Percentiles rank a stretch among this genome's conserved stretches.
These are phyloP conservation scores for Neoscelio sp. DNA, from an alignment of 2,888 invertebrate species.

Conservation along the genomic window DNA sequence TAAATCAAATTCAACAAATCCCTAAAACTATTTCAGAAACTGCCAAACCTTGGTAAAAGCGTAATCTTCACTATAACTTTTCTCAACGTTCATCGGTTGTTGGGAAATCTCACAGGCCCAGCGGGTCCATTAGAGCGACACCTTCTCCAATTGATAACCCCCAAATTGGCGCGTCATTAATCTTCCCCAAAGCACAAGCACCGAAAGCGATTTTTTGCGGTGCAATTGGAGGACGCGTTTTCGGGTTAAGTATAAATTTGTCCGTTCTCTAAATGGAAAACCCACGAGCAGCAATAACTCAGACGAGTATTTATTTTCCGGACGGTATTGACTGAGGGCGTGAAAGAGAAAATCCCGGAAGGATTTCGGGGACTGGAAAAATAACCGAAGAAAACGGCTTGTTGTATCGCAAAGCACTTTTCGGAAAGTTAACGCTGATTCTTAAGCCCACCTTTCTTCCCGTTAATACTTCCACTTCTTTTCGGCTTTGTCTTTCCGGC, in stretches of 20 bases:
- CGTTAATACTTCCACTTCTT: conserved; percentile 56
- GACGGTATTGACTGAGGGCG: conserved; percentile 40
- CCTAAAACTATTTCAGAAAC: conserved; percentile 21
- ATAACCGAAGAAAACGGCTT: conserved; percentile 49
- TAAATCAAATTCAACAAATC: no score
- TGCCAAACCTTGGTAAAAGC: no score
- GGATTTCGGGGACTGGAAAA: conserved; percentile 14
- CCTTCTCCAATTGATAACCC: conserved; percentile 36
- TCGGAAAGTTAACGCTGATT: conserved; percentile 70
- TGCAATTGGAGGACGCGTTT: background rate
- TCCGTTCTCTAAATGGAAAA: conserved; percentile 14
- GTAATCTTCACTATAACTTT: no score
- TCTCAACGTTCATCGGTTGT: no score
- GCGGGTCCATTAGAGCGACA: conserved; percentile 31
- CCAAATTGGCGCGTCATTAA: conserved; percentile 42
- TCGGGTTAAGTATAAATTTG: conserved; percentile 18
- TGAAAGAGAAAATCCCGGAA: conserved; percentile 40
- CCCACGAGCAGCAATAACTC: conserved; percentile 49
- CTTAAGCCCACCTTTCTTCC: conserved; percentile 68
- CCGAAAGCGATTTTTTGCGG: conserved; percentile 16
- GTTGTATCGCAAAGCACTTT: conserved; percentile 65
- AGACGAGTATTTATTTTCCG: conserved; percentile 45
- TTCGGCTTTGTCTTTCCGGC: conserved; percentile 47
- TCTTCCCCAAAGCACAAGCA: conserved; percentile 28
- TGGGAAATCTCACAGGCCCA: conserved; percentile 10